Conservation (phyloP, 2,797 vertebrate genomes). For the Paguma larvata region DNA sequence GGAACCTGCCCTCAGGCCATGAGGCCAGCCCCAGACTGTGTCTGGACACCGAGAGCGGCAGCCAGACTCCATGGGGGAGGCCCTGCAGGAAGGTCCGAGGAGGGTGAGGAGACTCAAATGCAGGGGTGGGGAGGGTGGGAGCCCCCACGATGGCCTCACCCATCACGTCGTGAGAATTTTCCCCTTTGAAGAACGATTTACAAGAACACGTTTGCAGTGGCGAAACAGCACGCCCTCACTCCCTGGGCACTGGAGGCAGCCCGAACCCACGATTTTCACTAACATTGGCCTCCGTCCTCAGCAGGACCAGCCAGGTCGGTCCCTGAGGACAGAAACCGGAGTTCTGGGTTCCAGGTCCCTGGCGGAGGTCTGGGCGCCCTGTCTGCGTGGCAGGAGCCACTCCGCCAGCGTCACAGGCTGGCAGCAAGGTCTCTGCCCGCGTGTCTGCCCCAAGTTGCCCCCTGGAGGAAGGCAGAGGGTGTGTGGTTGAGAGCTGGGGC, state of each 20-base stretch:
- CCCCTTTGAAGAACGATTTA: background rate
- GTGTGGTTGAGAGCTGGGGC: background rate
- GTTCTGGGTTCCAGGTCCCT: background rate
- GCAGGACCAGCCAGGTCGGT: background rate
- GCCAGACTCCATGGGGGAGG: background rate
- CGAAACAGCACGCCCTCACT: background rate
- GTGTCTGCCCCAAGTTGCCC: background rate
- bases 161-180: rapidly evolving
- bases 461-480: background rate
- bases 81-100: background rate
- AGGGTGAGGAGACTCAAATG: no score
- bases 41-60: background rate
- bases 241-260: no score
- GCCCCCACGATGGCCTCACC: background rate
- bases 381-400: background rate
- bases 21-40: background rate
- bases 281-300: background rate
- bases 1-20: rapidly evolving
- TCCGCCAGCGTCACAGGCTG: background rate
- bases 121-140: rapidly evolving
- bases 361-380: no score
- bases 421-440: background rate
- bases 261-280: background rate
- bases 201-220: background rate
- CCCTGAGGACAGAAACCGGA: background rate